Conservation (phyloP, 2,888 invertebrate species). For the Magallana nippona region DNA sequence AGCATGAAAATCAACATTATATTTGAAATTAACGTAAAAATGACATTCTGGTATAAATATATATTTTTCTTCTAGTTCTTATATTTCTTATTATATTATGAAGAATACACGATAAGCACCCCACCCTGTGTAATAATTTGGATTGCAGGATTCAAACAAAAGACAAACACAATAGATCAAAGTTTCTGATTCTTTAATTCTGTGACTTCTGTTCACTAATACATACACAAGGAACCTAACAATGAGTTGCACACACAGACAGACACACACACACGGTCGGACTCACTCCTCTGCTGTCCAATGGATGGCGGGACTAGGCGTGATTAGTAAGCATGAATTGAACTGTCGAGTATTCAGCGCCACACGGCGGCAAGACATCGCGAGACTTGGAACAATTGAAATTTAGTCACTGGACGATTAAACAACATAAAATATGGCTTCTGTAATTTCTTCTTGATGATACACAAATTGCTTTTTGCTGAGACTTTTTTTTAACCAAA, state of each 20-base stretch:
- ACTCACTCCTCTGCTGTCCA: not conserved
- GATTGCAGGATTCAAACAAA: not conserved
- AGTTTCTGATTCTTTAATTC: not conserved
- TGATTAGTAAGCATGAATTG: not conserved
- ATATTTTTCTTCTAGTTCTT: no score
- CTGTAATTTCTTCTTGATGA: no score
- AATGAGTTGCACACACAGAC: slow-evolving; percentile 22
- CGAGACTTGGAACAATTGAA: slow-evolving; percentile 9
- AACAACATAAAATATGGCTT: no score
- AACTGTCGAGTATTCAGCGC: slow-evolving; percentile 7
- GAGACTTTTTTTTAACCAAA: no score
- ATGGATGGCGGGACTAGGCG: slow-evolving; percentile 10
- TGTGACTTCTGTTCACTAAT: slow-evolving; percentile 25
- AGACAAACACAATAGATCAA: not conserved
- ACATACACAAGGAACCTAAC: slow-evolving; percentile 24
- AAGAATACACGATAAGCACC: no score
- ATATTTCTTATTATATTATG: no score
- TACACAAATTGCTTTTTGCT: no score
- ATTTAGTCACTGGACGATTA: not conserved
- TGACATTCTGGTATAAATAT: no score
- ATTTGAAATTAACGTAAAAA: no score
- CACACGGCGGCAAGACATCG: slow-evolving; percentile 11
- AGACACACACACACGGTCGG: slow-evolving; percentile 29
- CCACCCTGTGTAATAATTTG: no score
- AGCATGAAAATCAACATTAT: no score